These are phyloP conservation scores for Idaea straminata DNA, from an alignment of 2,888 invertebrate genomes.

Conservation along the genomic window DNA sequence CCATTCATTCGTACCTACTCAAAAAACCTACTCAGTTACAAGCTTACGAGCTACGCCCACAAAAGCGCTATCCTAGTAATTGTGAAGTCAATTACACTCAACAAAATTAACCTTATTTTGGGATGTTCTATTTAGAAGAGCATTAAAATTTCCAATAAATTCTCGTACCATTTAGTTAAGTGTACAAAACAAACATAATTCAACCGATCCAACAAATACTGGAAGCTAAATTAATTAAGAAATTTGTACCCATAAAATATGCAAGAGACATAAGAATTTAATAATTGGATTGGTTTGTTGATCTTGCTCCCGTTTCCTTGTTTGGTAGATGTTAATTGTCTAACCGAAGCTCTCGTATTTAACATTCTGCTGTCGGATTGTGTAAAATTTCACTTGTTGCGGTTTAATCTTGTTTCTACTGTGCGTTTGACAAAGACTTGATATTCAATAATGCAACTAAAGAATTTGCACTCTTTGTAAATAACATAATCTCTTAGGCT, in stretches of 20 bases:
- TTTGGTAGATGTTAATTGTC: slow-evolving; percentile 24
- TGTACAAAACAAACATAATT: not conserved
- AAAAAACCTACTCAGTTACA: not conserved
- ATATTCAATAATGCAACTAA: not conserved
- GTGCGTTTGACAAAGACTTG: slow-evolving; percentile 9
- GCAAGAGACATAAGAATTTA: slow-evolving; percentile 17
- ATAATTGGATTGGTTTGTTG: slow-evolving; percentile 17
- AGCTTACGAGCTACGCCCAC: not conserved
- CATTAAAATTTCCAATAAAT: not conserved
- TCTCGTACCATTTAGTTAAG: not conserved
- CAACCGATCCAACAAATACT: not conserved
- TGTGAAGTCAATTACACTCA: not conserved
- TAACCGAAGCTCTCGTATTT: slow-evolving; percentile 24
- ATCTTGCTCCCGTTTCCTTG: slow-evolving; percentile 5
- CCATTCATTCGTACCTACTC: not conserved
- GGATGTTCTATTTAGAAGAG: no score
- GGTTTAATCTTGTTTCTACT: slow-evolving; percentile 21
- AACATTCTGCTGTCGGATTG: slow-evolving; percentile 20
- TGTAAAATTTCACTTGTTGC: slow-evolving; percentile 25
- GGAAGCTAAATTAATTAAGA: slow-evolving; percentile 11
- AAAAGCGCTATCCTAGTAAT: not conserved
- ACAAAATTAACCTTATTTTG: not conserved
- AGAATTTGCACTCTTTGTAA: not conserved
- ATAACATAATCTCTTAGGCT: no score
- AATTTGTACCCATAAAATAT: slow-evolving; percentile 11